Evolutionary conservation across 1,140 invertebrate genomes (phyloP), one percentile per base, ranked within the genome.

Genomic region (Penaeus chinensis): DNA sequence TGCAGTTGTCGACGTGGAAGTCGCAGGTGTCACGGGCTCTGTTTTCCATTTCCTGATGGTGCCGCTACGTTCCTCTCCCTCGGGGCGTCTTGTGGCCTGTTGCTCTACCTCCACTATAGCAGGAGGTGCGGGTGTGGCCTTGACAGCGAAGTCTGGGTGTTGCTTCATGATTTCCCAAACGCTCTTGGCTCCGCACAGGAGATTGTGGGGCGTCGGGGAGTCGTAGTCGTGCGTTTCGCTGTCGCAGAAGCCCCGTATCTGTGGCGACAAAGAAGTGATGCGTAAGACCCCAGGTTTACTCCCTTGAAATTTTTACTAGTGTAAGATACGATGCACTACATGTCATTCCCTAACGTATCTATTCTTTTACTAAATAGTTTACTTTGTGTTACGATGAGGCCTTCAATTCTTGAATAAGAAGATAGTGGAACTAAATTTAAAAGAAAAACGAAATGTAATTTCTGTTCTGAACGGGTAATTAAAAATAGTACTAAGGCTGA

Each of bases 171-270:
- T 82, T 42, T 89, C 82, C 74, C 82, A 87, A 2, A 89, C 85
- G 37, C 89, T 89, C 7, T 27, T n/a, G 27, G 82, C 89, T 24
- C 63, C 77, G 71, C 89, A 89, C 16, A 87, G 77, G 8, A 89
- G 85, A 37, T 89, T 89, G 74, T 89, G 89, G 47, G 85, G 85
- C 3, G 85, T 89, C 18, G 82, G 80, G 32, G 82, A 66, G 42
- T 89, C 89, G 42, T 42, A 63, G 85, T 89, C 77, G 65, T 89
- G 89, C 60, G 27, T 89, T 16, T 47, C 77, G 22, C 47, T 42
- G 77, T 89, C 84, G 27, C 89, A 89, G 60, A 89, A 89, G 66
- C 81, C 79, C 62, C 82, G 80, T 16, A 80, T 65, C 89, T 89
- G 85, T 78, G 71, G 74, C 18, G 32, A 80, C 37, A 60, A 10